These are phyloP conservation scores for Diphyllodes magnificus DNA, from an alignment of 2,113 vertebrate species.

Conservation along the genomic window DNA sequence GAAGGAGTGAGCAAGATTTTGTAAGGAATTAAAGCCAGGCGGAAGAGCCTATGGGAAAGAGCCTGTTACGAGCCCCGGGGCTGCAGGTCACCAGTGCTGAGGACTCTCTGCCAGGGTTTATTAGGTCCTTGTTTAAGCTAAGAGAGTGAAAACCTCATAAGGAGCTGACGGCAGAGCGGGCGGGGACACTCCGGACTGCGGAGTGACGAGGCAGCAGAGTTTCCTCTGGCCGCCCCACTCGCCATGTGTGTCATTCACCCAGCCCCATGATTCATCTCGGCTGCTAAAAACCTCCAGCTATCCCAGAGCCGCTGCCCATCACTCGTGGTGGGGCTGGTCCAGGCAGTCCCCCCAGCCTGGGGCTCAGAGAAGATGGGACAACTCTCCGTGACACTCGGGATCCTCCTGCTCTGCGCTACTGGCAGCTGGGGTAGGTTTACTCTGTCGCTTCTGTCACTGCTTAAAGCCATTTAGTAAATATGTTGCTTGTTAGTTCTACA, in stretches of 20 bases:
- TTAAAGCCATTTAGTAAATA: not conserved
- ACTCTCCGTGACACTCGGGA: not conserved
- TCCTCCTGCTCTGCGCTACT: not conserved
- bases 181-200: not conserved
- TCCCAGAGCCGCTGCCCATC: not conserved
- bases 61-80: not conserved
- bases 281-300: not conserved
- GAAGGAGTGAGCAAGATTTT: not conserved
- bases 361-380: not conserved
- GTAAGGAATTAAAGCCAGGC: not conserved
- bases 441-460: not conserved
- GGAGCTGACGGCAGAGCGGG: not conserved
- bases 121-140: not conserved
- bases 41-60: not conserved
- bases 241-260: not conserved
- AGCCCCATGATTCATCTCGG: conserved; percentile 20
- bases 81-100: not conserved
- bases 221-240: conserved; percentile 10
- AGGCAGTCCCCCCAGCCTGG: accelerated
- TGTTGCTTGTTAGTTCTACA: not conserved
- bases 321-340: not conserved
- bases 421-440: conserved; percentile 13
- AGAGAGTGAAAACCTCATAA: not conserved
- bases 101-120: not conserved
- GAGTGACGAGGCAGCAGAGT: not conserved